phyloP scores from a whole-genome alignment of 2,113 vertebrate species.

The Irena cyanogastra region DNA sequence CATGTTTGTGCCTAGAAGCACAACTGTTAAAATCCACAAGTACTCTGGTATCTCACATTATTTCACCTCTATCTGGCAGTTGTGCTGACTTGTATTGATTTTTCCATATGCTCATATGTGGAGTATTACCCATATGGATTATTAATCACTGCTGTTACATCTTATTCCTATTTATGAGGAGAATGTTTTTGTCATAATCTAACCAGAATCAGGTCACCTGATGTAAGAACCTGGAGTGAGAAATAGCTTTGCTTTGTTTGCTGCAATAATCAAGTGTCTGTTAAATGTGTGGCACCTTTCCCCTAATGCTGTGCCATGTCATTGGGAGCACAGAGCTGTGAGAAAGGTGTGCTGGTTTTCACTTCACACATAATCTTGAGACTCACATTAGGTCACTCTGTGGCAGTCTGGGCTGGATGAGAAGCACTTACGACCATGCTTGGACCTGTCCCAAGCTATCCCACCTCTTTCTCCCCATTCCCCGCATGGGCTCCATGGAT shows the following conservation, averaged over 20 bases:
- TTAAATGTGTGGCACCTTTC: background rate
- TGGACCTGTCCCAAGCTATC: background rate
- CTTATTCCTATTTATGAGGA: background rate
- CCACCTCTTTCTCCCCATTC: background rate
- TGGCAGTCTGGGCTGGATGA: background rate
- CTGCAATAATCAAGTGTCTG: background rate
- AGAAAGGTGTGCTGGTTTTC: background rate
- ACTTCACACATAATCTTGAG: background rate
- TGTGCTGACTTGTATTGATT: fast-evolving
- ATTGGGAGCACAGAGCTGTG: fast-evolving
- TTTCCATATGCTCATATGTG: background rate
- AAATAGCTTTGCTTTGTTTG: background rate
- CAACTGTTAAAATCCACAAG: background rate
- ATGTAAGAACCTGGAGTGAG: background rate
- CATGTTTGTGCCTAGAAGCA: slow-evolving; percentile 27
- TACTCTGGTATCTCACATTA: background rate
- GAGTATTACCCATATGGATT: background rate
- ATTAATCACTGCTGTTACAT: slow-evolving; percentile 2
- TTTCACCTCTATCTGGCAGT: background rate
- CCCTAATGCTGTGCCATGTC: background rate
- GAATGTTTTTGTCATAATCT: background rate
- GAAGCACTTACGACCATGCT: background rate
- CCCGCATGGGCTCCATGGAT: background rate
- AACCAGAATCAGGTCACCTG: background rate
- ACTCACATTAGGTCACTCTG: background rate